A percentile compares a stretch with the other conserved stretches of the same genome.
These are phyloP conservation scores for Euclidia mi DNA, from an alignment of 2,888 invertebrate genomes.

Conservation along the genomic window DNA sequence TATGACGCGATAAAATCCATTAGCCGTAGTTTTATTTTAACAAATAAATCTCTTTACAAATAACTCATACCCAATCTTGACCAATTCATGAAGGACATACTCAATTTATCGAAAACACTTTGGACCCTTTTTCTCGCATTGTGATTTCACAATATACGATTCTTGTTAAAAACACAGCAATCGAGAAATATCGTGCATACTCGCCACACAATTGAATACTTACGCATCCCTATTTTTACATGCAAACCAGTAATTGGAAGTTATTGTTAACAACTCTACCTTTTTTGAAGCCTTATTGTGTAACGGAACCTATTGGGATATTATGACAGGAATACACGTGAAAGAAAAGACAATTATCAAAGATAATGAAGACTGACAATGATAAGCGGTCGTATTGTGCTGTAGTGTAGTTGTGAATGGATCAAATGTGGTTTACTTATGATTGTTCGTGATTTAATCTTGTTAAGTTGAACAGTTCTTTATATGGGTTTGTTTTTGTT, in stretches of 20 bases:
- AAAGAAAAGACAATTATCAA: conserved; percentile 42
- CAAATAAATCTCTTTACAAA: too few species aligned
- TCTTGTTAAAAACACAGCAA: conserved; percentile 13
- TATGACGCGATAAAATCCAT: too few species aligned
- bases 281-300: conserved; percentile 47
- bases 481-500: too few species aligned
- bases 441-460: conserved; percentile 4
- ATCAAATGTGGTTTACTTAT: not conserved
- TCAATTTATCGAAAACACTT: too few species aligned
- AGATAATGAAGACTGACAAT: conserved; percentile 20
- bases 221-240: conserved; percentile 33
- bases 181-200: conserved; percentile 31
- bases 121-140: too few species aligned
- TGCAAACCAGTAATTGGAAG: conserved; percentile 54
- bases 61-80: too few species aligned
- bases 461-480: not conserved
- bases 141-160: conserved; percentile 5
- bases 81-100: too few species aligned
- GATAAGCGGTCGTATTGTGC: conserved; percentile 9
- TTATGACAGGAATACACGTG: conserved; percentile 41
- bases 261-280: conserved; percentile 43
- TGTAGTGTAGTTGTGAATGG: conserved; percentile 5
- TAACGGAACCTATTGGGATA: conserved; percentile 27
- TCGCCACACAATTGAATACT: conserved; percentile 37
- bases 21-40: too few species aligned